Evolutionary conservation across 1,140 invertebrate genomes (phyloP).

Genomic region (Plutomurus gul): DNA sequence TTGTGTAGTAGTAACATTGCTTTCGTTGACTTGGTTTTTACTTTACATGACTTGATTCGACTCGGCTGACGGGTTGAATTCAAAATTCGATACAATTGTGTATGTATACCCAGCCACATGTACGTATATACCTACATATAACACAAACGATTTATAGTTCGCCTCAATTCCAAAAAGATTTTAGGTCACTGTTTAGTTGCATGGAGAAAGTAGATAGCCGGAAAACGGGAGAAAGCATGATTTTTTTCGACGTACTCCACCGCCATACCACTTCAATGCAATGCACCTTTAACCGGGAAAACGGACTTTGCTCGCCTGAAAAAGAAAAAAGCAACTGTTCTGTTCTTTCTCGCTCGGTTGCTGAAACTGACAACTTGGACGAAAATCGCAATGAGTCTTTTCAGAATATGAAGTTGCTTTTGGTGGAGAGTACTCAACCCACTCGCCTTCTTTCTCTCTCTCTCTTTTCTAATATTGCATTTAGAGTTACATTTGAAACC

Average conservation of each 20-base stretch:
- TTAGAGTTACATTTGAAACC: not conserved
- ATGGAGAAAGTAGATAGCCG: not conserved
- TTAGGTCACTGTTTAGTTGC: not conserved
- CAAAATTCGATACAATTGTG: not conserved
- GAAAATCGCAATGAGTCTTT: not conserved
- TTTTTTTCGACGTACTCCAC: no score
- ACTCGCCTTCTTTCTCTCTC: no score
- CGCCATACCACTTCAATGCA: no score
- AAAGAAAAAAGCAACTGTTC: not conserved
- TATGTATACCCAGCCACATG: no score
- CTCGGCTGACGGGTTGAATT: slow-evolving; percentile 9
- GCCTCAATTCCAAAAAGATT: not conserved
- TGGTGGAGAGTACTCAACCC: no score
- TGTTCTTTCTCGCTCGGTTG: not conserved
- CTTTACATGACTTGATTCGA: not conserved
- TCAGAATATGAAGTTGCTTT: not conserved
- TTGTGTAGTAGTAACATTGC: not conserved
- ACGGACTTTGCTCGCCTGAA: not conserved
- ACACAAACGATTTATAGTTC: not conserved
- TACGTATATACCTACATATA: not conserved
- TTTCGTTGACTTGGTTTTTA: not conserved
- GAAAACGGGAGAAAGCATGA: no score
- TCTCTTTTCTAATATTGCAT: not conserved
- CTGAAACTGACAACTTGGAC: slow-evolving; percentile 5
- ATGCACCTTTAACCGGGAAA: not conserved